phyloP scores from a whole-genome alignment of 2,113 vertebrate genomes.

The Egretta garzetta region DNA sequence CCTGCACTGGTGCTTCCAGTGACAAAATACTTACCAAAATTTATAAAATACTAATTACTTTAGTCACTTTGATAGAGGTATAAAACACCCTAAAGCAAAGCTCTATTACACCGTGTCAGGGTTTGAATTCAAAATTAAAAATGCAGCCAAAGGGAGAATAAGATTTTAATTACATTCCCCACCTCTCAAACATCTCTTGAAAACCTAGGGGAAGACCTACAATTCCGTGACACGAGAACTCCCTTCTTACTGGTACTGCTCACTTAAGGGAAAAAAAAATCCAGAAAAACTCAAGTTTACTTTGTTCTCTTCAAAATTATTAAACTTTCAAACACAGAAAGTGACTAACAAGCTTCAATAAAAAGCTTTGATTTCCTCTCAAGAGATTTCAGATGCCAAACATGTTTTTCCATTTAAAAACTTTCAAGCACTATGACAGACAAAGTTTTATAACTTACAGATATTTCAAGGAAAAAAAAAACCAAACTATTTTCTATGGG shows the following conservation, averaged over 20 bases:
- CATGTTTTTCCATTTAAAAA: constrained; percentile 33
- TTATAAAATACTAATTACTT: constrained; percentile 66
- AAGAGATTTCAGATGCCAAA: constrained; percentile 29
- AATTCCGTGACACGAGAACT: background rate
- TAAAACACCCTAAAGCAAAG: constrained; percentile 56
- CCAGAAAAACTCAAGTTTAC: background rate
- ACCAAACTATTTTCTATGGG: constrained; percentile 18
- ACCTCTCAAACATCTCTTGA: background rate
- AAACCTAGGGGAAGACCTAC: background rate
- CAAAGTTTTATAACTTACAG: constrained; percentile 28
- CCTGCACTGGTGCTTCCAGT: constrained; percentile 26
- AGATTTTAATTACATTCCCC: constrained; percentile 56
- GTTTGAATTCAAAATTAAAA: constrained; percentile 59
- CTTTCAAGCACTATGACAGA: background rate
- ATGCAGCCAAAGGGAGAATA: constrained; percentile 38
- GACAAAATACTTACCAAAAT: constrained; percentile 66
- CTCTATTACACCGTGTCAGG: background rate
- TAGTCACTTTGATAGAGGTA: constrained; percentile 42
- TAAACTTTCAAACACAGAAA: background rate
- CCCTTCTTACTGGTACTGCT: background rate
- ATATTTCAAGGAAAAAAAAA: constrained; percentile 13
- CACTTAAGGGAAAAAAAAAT: background rate
- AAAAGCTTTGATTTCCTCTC: constrained; percentile 19
- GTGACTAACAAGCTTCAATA: background rate
- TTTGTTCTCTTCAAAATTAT: constrained; percentile 5